A percentile compares a stretch with the other conserved stretches of the same genome.
Conservation (phyloP, 2,888 invertebrate species). For the Eucriotettix oculatus region DNA sequence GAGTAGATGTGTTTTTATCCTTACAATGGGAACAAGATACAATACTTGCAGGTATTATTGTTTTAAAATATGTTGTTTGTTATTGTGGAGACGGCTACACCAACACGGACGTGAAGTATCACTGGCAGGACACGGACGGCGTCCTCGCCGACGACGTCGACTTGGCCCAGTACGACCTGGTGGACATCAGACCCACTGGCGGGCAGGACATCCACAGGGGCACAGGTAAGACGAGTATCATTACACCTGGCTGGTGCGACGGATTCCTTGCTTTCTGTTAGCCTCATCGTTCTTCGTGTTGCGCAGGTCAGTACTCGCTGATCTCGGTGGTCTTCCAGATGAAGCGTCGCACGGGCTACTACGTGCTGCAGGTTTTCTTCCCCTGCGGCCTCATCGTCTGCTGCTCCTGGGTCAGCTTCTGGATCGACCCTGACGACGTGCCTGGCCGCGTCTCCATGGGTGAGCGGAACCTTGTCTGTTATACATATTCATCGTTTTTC, state of each 20-base stretch:
- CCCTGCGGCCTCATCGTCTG: conserved; percentile 44
- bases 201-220: background rate
- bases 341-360: conserved; percentile 29
- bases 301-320: conserved; percentile 18
- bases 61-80: too few species aligned
- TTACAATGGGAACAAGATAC: too few species aligned
- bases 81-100: conserved; percentile 33
- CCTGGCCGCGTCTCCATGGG: conserved; percentile 43
- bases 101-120: conserved; percentile 34
- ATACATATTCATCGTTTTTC: too few species aligned
- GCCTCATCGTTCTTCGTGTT: background rate
- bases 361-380: conserved; percentile 44
- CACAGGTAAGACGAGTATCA: too few species aligned
- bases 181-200: conserved; percentile 28
- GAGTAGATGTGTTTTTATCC: too few species aligned
- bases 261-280: too few species aligned
- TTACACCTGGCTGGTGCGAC: too few species aligned
- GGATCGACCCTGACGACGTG: conserved; percentile 48
- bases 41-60: too few species aligned
- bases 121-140: conserved; percentile 28
- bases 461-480: too few species aligned
- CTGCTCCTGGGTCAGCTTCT: conserved; percentile 47
- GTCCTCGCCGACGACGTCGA: conserved; percentile 33
- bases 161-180: conserved; percentile 38
- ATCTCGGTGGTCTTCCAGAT: conserved; percentile 22